phyloP scores from a whole-genome alignment of 2,797 vertebrate genomes.

The Ptychadena robeensis region DNA sequence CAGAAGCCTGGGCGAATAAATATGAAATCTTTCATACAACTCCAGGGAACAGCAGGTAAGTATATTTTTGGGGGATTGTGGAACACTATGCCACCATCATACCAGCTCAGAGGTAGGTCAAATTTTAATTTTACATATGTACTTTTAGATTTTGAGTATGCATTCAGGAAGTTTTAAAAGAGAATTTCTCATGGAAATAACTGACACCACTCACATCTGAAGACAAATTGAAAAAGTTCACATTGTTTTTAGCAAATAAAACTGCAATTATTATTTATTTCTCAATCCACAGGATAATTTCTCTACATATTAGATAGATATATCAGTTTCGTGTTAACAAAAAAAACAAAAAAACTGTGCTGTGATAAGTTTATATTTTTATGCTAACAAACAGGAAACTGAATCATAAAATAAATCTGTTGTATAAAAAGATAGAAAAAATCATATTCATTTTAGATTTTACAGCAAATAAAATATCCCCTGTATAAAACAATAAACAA shows the following conservation, averaged over 20 bases:
- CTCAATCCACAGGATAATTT: slow-evolving; percentile 86
- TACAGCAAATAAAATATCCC: slow-evolving; percentile 85
- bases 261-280: slow-evolving; percentile 82
- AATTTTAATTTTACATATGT: no score
- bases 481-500: slow-evolving; percentile 85
- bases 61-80: no score
- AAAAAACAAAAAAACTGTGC: slow-evolving; percentile 79
- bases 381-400: slow-evolving; percentile 79
- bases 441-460: slow-evolving; percentile 85
- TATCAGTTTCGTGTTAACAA: slow-evolving; percentile 79
- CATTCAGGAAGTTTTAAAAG: no score
- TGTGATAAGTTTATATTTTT: slow-evolving; percentile 73
- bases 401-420: slow-evolving; percentile 85
- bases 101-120: no score
- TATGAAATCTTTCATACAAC: no score
- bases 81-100: no score
- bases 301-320: slow-evolving; percentile 84
- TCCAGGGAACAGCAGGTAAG: no score
- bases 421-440: slow-evolving; percentile 85
- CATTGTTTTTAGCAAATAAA: slow-evolving; percentile 71
- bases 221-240: not conserved
- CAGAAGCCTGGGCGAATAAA: no score
- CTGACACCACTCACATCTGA: not conserved
- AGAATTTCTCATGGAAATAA: no score
- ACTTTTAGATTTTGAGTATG: no score